Conservation (phyloP, 2,888 invertebrate species). For the Octonoba sinensis region DNA sequence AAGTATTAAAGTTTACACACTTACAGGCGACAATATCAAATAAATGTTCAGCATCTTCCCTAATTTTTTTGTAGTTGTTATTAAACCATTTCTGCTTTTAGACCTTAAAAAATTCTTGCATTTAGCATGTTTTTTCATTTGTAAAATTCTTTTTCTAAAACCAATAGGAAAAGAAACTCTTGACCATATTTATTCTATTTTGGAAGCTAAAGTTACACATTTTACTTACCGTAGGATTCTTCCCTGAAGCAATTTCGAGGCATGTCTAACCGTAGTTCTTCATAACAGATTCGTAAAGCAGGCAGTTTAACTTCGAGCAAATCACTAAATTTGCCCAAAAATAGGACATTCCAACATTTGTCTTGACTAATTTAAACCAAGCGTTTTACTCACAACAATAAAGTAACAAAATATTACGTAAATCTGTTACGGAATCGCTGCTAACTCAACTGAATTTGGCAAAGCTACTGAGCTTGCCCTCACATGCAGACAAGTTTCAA, state of each 20-base stretch:
- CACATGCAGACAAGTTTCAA: too few species aligned
- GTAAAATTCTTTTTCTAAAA: conserved; percentile 2
- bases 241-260: conserved; percentile 5
- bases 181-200: conserved; percentile 1
- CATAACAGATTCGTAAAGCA: conserved; percentile 2
- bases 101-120: background rate
- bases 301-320: conserved; percentile 1
- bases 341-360: too few species aligned
- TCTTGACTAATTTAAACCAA: conserved; percentile 2
- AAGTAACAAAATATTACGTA: too few species aligned
- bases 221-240: conserved; percentile 1
- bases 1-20: too few species aligned
- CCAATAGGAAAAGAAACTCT: background rate
- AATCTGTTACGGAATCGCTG: conserved; percentile 1
- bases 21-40: too few species aligned
- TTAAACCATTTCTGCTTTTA: conserved; percentile 1
- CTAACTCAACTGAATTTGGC: background rate
- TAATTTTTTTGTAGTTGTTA: background rate
- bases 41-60: background rate
- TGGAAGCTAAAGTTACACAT: background rate
- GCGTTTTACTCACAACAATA: conserved; percentile 11
- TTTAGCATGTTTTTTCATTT: conserved; percentile 7
- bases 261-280: too few species aligned
- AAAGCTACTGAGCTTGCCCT: too few species aligned
- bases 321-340: too few species aligned